These are phyloP conservation scores for Apis mellifera DNA, from an alignment of 1,140 invertebrate genomes.

Conservation along the genomic window Amel_HAv3.1 CM009941.2:10726001-10726500, in stretches of 20 bases:
- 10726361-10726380: constrained; percentile 18
- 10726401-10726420: background rate
- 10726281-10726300: no score
- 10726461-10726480: background rate
- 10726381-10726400: background rate
- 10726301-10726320: no score
- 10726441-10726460: background rate
- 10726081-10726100: no score
- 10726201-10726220: background rate
- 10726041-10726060: background rate
- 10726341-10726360: no score
- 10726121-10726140: background rate
- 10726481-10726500: background rate
- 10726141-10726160: background rate
- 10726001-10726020: background rate
- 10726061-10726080: background rate
- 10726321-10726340: no score
- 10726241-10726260: constrained; percentile 1
- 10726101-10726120: no score
- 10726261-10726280: background rate
- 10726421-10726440: background rate
- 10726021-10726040: background rate
- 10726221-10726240: background rate
- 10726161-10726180: background rate
- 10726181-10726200: background rate